Base-by-base conservation (phyloP, 2,797 vertebrate species). In the Hyperoplus lanceolatus region DNA sequence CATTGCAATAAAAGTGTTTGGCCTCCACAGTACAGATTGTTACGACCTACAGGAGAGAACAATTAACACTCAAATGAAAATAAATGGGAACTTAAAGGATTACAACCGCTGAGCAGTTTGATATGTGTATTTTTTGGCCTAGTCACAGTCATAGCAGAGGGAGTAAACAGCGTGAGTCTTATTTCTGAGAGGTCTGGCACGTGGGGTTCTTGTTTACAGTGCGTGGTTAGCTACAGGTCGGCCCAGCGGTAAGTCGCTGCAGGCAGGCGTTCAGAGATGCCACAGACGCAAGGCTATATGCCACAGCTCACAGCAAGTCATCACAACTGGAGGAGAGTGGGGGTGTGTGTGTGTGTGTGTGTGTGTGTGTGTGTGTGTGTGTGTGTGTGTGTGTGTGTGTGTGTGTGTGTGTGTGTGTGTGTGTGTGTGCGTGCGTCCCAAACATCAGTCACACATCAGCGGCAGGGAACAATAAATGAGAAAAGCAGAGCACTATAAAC, bases 211-310 rank as follows among this genome's bases (percentile, higher is more conserved):
- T 86, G 83, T 92, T 90, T 87, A 87, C 67, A 63, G 54, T 50
- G 66, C 56, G 0, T 36, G 69, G 73, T 78, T 74, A 54, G 79
- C 58, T 80, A 29, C 86, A 77, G 84, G 75, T 74, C 21, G 18
- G n/a, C 57, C 77, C 86, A 86, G 87, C 86, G 89, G 86, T 82
- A 87, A 85, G 79, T 90, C 87, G 84, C 89, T 78, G 84, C 89
- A 8, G 82, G 85, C 41, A 18, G 63, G 21, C 16, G 4, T n/a
- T 70, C 50, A 1, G 62, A 76, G 73, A 14, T 54, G 6, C n/a
- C 29, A 79, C 73, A 79, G 70, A 68, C 5, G 12, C 41, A 39
- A 51, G 1, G 67, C 65, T 71, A 51, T 0, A 13, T 1, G 45
- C 61, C 13, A 45, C 13, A n/a, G 77, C 70, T 53, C 71, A 14